phyloP scores from a whole-genome alignment of 2,797 vertebrate species.

The Pygocentrus nattereri region DNA sequence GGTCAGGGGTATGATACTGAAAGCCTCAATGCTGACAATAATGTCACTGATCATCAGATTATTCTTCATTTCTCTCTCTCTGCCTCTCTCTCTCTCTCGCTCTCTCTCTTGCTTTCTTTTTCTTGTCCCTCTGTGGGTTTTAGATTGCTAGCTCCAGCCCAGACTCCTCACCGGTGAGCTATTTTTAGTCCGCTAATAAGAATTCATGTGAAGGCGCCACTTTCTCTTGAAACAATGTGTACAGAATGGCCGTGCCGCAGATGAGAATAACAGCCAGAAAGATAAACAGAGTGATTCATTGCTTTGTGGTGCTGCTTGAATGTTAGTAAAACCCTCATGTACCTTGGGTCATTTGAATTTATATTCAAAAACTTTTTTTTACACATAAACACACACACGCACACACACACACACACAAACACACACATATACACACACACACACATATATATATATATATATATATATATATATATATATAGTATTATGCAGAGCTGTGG shows the following conservation, averaged over 20 bases:
- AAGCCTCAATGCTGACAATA: not conserved
- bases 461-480: no score
- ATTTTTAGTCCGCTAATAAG: constrained; percentile 80
- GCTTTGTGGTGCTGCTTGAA: constrained; percentile 53
- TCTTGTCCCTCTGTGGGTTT: constrained; percentile 37
- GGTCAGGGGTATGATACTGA: not conserved
- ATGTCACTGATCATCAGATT: constrained; percentile 13
- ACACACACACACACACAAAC: no score
- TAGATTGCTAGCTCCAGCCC: constrained; percentile 66
- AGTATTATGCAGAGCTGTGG: constrained; percentile 62
- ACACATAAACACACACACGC: no score
- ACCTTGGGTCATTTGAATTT: constrained; percentile 53
- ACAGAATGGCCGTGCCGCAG: constrained; percentile 55
- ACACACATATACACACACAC: no score
- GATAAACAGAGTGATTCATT: constrained; percentile 66
- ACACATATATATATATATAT: no score
- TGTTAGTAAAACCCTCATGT: constrained; percentile 41
- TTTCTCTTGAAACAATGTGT: constrained; percentile 72
- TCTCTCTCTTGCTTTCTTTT: constrained; percentile 6
- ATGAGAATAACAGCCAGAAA: constrained; percentile 54
- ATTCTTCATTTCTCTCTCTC: not conserved
- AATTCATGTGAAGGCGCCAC: constrained; percentile 71
- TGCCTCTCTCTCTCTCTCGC: not conserved
- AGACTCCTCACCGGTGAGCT: constrained; percentile 63
- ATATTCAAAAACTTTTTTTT: constrained; percentile 37